phyloP scores from a whole-genome alignment of 2,797 vertebrate species.

The Amniataba percoides region DNA sequence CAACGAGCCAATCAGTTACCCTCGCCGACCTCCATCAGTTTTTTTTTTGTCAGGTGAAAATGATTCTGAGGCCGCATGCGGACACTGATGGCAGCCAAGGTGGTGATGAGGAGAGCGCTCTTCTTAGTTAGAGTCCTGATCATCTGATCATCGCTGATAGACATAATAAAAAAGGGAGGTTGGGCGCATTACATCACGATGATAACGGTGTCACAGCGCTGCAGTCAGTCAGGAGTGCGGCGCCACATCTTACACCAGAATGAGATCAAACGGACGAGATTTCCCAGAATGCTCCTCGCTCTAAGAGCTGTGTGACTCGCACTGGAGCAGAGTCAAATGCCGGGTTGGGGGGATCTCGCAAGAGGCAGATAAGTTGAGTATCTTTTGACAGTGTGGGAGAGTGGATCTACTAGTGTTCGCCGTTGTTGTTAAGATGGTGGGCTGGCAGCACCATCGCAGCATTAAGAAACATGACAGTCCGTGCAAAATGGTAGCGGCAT shows the following conservation, averaged over 20 bases:
- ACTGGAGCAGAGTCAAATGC: slow-evolving; percentile 47
- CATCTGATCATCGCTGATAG: slow-evolving; percentile 30
- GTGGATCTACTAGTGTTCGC: slow-evolving; percentile 51
- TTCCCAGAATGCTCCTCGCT: slow-evolving; percentile 61
- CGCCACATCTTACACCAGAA: slow-evolving; percentile 46
- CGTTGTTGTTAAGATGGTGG: slow-evolving; percentile 62
- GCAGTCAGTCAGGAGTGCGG: slow-evolving; percentile 44
- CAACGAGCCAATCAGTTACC: slow-evolving; percentile 52
- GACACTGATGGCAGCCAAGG: slow-evolving; percentile 36
- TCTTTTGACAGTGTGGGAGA: slow-evolving; percentile 56
- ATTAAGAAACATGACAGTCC: slow-evolving; percentile 70
- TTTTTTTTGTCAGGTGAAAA: slow-evolving; percentile 57
- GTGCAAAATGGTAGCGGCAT: slow-evolving; percentile 66
- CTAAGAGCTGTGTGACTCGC: slow-evolving; percentile 36
- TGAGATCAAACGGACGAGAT: slow-evolving; percentile 63
- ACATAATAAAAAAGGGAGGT: slow-evolving; percentile 27
- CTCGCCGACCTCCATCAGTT: slow-evolving; percentile 35
- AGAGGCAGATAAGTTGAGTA: slow-evolving; percentile 43
- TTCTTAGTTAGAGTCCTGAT: slow-evolving; percentile 26
- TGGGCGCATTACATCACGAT: slow-evolving; percentile 49
- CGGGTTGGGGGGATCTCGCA: slow-evolving; percentile 47
- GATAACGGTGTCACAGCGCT: slow-evolving; percentile 34
- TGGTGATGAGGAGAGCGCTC: slow-evolving; percentile 37
- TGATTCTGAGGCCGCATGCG: slow-evolving; percentile 53
- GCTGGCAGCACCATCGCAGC: slow-evolving; percentile 55